Percentiles rank a stretch among this genome's conserved stretches.
Evolutionary conservation across 2,888 invertebrate species (phyloP).

Genomic region (Melieria omissa): DNA sequence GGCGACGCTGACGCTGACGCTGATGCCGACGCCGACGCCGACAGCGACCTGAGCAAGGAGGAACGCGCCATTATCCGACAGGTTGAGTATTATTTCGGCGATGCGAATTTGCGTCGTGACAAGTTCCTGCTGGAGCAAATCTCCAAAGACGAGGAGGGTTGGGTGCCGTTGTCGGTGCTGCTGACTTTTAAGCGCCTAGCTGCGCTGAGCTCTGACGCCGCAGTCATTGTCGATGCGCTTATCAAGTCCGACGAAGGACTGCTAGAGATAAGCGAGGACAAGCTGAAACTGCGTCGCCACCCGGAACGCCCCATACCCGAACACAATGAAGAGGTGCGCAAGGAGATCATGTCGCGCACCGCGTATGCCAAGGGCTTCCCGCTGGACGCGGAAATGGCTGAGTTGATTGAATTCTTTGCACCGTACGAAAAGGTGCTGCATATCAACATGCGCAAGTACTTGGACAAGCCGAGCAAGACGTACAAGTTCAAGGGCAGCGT

Average conservation of each 20-base stretch:
- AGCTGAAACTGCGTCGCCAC: conserved; percentile 75
- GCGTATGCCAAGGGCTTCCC: conserved; percentile 91
- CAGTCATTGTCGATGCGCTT: conserved; percentile 79
- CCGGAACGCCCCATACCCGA: conserved; percentile 79
- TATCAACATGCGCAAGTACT: conserved; percentile 72
- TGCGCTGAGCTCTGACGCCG: conserved; percentile 74
- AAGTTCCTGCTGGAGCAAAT: conserved; percentile 92
- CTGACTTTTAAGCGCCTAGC: conserved; percentile 89
- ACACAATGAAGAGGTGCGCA: conserved; percentile 83
- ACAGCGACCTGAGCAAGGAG: conserved; percentile 58
- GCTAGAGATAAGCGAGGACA: conserved; percentile 74
- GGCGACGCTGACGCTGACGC: conserved; percentile 17
- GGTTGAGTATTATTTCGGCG: conserved; percentile 78
- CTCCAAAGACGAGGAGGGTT: conserved; percentile 87
- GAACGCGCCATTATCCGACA: conserved; percentile 76
- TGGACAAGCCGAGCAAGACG: conserved; percentile 74
- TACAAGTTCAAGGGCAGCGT: conserved; percentile 90
- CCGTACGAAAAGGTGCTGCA: conserved; percentile 77
- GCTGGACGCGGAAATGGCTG: conserved; percentile 75
- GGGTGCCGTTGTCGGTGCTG: conserved; percentile 88
- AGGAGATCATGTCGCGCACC: conserved; percentile 79
- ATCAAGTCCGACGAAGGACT: conserved; percentile 79
- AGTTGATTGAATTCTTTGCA: conserved; percentile 79
- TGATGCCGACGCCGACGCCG: conserved; percentile 3
- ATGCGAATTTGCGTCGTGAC: conserved; percentile 90